These are phyloP conservation scores for Riparia riparia DNA, from an alignment of 2,113 vertebrate species.

Conservation along the genomic window DNA sequence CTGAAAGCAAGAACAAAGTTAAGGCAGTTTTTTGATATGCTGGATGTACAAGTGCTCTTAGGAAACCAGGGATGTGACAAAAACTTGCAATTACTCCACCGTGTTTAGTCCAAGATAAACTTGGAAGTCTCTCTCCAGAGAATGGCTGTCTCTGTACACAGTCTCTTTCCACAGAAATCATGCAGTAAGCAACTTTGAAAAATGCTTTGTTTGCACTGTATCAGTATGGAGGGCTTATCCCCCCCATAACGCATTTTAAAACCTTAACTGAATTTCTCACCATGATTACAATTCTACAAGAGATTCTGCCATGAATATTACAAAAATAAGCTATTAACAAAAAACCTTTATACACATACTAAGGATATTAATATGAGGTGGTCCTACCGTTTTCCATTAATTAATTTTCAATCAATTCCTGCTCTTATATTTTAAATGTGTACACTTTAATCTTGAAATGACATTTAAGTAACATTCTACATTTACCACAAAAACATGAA, in stretches of 20 bases:
- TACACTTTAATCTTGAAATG: neutral
- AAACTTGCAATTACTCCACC: neutral
- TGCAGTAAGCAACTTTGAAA: constrained; percentile 37
- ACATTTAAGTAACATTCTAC: neutral
- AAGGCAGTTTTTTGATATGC: neutral
- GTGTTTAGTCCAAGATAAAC: neutral
- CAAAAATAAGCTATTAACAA: neutral
- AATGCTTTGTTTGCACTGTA: constrained; percentile 44
- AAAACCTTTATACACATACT: neutral
- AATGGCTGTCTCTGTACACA: neutral
- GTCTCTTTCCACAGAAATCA: neutral
- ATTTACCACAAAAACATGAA: neutral
- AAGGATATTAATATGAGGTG: neutral
- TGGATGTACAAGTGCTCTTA: neutral
- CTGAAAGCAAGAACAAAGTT: neutral
- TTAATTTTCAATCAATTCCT: neutral
- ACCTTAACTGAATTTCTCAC: constrained; percentile 4
- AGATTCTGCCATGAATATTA: neutral
- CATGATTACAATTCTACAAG: neutral
- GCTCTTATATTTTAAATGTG: neutral
- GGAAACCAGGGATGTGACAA: neutral
- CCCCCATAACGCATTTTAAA: neutral
- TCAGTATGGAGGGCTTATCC: neutral
- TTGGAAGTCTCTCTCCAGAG: neutral
- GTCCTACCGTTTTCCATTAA: neutral